A percentile compares a stretch with the other conserved stretches of the same genome.
phyloP scores from a whole-genome alignment of 2,888 invertebrate species.

The Megastigmus dorsalis region DNA sequence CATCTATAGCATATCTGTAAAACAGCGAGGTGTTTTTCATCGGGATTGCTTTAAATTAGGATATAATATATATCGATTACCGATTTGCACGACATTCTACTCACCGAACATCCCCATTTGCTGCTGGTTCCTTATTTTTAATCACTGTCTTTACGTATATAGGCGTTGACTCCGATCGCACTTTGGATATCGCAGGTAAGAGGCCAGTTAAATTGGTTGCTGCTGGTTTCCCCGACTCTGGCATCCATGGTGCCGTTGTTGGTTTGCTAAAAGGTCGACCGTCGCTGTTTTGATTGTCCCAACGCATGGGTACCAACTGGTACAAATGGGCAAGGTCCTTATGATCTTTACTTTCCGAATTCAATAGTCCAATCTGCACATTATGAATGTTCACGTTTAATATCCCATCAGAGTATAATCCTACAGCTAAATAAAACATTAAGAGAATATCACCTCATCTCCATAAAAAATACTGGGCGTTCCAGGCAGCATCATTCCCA shows the following conservation, averaged over 20 bases:
- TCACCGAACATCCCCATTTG: conserved; percentile 81
- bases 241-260: conserved; percentile 78
- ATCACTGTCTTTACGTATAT: conserved; percentile 84
- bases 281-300: conserved; percentile 71
- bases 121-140: conserved; percentile 79
- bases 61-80: background rate
- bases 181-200: conserved; percentile 78
- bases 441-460: conserved; percentile 82
- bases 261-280: conserved; percentile 2
- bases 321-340: conserved; percentile 76
- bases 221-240: conserved; percentile 74
- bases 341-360: conserved; percentile 68
- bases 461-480: conserved; percentile 93
- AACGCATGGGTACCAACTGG: conserved; percentile 84
- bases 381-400: background rate
- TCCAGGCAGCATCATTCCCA: conserved; percentile 90
- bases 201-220: conserved; percentile 75
- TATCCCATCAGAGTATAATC: background rate
- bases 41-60: background rate
- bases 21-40: background rate
- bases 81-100: background rate
- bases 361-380: conserved; percentile 67
- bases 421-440: background rate
- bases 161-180: conserved; percentile 81
- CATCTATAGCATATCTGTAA: conserved; percentile 68